Evolutionary conservation across 2,113 vertebrate genomes (phyloP).

Genomic region (Puffinus mauretanicus): DNA sequence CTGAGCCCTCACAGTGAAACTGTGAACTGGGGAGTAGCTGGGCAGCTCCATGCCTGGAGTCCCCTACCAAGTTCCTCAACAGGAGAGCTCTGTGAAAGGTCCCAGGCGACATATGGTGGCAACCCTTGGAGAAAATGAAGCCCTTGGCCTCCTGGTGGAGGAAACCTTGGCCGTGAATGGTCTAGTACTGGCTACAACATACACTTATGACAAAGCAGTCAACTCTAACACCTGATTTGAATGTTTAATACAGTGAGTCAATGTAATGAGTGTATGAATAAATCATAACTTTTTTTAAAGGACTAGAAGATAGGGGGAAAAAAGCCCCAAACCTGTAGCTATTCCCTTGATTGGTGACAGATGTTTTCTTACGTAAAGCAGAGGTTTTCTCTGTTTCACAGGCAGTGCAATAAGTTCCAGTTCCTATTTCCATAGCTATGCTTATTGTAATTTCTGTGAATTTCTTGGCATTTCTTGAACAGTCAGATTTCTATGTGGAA

Average conservation of each 20-base stretch:
- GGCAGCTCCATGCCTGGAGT: not conserved
- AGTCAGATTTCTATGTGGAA: not conserved
- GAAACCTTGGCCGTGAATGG: not conserved
- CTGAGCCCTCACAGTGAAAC: not conserved
- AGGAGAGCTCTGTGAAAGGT: not conserved
- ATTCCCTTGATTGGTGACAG: not conserved
- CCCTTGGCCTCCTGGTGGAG: not conserved
- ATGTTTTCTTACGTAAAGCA: not conserved
- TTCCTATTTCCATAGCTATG: not conserved
- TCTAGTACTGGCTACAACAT: not conserved
- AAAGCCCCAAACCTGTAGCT: not conserved
- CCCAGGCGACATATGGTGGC: not conserved
- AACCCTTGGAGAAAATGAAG: not conserved
- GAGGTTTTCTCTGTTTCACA: not conserved
- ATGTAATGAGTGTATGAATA: not conserved
- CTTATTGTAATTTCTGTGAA: not conserved
- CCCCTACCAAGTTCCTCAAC: not conserved
- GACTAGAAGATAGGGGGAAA: accelerated
- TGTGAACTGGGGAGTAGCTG: not conserved
- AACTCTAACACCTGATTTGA: not conserved
- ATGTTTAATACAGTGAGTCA: not conserved
- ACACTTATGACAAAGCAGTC: not conserved
- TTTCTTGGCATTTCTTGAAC: not conserved
- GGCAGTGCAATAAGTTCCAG: not conserved
- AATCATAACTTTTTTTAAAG: not conserved